Conservation (phyloP, 2,888 invertebrate species). For the Acronicta alni region DNA sequence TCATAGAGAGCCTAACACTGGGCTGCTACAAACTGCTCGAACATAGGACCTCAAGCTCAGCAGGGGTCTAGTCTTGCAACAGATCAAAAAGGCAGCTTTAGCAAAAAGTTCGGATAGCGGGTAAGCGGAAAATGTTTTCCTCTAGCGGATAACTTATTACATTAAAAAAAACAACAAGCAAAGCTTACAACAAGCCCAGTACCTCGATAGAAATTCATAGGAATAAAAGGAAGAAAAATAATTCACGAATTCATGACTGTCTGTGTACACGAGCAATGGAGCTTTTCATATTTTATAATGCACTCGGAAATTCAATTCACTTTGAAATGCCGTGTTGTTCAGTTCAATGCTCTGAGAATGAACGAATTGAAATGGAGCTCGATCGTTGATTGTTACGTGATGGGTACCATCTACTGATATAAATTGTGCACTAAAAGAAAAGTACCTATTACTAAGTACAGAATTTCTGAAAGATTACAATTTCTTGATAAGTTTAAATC, state of each 20-base stretch:
- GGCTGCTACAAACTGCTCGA: too few species aligned
- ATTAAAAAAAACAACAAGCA: slow-evolving; percentile 3
- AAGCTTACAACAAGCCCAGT: not conserved
- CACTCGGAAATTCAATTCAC: slow-evolving; percentile 40
- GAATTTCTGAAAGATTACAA: too few species aligned
- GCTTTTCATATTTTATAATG: slow-evolving; percentile 49
- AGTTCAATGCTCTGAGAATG: slow-evolving; percentile 19
- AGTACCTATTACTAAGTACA: too few species aligned
- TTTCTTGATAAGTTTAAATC: too few species aligned
- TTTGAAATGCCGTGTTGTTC: slow-evolving; percentile 18
- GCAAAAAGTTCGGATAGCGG: too few species aligned
- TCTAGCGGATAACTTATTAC: not conserved
- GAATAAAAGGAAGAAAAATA: too few species aligned
- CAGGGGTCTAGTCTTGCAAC: too few species aligned
- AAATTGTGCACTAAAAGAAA: too few species aligned
- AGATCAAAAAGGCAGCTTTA: too few species aligned
- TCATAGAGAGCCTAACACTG: too few species aligned
- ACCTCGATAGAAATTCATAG: slow-evolving; percentile 38
- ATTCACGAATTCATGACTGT: slow-evolving; percentile 38
- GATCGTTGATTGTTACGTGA: slow-evolving; percentile 2
- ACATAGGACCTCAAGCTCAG: too few species aligned
- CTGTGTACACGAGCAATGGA: slow-evolving; percentile 27
- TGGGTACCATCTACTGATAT: not conserved
- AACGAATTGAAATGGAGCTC: slow-evolving; percentile 20
- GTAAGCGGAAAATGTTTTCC: not conserved